Conservation (phyloP, 2,797 vertebrate species). For the Neopelma chrysocephalum region DNA sequence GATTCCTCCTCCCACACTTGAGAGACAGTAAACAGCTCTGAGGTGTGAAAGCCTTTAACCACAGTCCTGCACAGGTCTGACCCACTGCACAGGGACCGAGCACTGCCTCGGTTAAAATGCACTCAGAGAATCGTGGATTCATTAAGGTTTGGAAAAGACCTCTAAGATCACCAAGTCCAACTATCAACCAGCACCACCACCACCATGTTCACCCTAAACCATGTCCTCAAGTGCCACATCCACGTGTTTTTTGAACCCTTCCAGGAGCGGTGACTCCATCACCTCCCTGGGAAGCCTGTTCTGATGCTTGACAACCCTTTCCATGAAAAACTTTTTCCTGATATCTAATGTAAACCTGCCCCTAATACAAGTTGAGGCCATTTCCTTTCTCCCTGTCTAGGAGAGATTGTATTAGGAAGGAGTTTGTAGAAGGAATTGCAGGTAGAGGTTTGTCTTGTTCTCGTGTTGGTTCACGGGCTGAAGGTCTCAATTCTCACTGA, state of each 20-base stretch:
- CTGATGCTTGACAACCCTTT: not conserved
- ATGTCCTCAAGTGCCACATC: not conserved
- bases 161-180: rapidly evolving
- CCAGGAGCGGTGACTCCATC: not conserved
- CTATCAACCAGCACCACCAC: not conserved
- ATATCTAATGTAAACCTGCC: not conserved
- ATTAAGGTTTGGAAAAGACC: not conserved
- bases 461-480: rapidly evolving
- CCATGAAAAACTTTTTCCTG: not conserved
- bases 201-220: not conserved
- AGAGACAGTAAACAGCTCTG: not conserved
- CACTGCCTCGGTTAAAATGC: not conserved
- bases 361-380: not conserved
- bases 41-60: not conserved
- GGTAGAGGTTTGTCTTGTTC: not conserved
- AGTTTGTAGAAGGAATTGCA: not conserved
- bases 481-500: not conserved
- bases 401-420: not conserved
- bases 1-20: not conserved
- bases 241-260: not conserved
- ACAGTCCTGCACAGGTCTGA: not conserved
- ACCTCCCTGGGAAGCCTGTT: not conserved
- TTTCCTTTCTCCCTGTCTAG: not conserved
- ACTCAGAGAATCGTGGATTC: not conserved
- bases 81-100: not conserved